Base-by-base conservation (phyloP, 2,888 invertebrate species). In the Epinotia ramella region DNA sequence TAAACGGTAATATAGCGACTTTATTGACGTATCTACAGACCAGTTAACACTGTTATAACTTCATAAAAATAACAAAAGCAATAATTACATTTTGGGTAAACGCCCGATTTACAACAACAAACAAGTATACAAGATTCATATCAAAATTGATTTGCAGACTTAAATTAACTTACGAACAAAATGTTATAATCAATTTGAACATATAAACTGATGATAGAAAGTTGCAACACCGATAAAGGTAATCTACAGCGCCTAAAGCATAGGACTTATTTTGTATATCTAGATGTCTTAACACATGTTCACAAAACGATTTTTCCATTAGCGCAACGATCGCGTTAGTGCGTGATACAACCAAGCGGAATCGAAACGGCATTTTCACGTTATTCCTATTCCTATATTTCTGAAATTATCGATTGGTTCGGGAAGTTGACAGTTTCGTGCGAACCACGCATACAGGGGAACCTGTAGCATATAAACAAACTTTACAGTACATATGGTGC, bases 151-250 rank as follows among this genome's bases (percentile, higher is more conserved):
- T 71, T 60, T 53, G 18, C 40, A 6, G 46, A 65, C 72, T 72
- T 72, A 60, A 28, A 65, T 65, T 66, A 75, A 60, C 65, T 70
- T 75, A 70, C 16, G 44, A 66, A 75, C 60, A 12, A 75, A 53
- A 60, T 11, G 18, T 70, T 65, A 49, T 6, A 20, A 49, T 53
- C 60, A 44, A 66, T 11, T 49, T 64, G 28, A 53, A 69, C 65
- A 59, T 74, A 70, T 65, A 53, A 40, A 24, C 33, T 18, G 20
- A 59, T 59, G 70, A 62, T 46, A 46, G 53, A 28, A 66, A 66
- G 28, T 33, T 63, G 56, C 53, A 64, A 53, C 66, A 66, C 53
- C 20, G 20, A 13, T 28, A 72, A 28, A 62, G 49, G 60, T 66
- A 66, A 33, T 53, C 68, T 74, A 75, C 69, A 20, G 28, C 56